Conservation (phyloP, 2,888 invertebrate genomes). For the Drosophila ustulata region DNA sequence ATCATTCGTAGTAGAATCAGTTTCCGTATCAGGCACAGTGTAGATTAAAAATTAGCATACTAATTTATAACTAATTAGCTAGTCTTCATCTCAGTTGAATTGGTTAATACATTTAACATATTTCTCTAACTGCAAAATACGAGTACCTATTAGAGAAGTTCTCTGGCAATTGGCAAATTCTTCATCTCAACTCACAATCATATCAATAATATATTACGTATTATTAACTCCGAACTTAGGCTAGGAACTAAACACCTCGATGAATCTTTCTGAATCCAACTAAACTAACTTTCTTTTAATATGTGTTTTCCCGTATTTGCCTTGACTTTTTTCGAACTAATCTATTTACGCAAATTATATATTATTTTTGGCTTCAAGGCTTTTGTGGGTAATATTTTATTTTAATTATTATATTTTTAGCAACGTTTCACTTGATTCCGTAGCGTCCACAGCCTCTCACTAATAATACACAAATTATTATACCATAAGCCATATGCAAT, state of each 20-base stretch:
- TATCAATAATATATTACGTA: conserved; percentile 3
- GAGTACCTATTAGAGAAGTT: conserved; percentile 10
- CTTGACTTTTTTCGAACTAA: conserved; percentile 4
- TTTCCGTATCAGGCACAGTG: conserved; percentile 21
- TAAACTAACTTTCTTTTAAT: neutral
- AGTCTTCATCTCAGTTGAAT: conserved; percentile 26
- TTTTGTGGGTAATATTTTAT: conserved; percentile 47
- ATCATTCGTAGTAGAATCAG: conserved; percentile 32
- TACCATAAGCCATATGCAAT: conserved; percentile 1
- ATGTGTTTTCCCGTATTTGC: conserved; percentile 6
- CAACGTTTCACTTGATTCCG: conserved; percentile 69
- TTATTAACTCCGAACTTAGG: conserved; percentile 1
- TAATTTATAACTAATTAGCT: neutral
- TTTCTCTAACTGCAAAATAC: conserved; percentile 10
- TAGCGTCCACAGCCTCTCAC: conserved; percentile 37
- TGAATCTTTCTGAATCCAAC: neutral
- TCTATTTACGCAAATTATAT: conserved; percentile 3
- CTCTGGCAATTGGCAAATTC: conserved; percentile 31
- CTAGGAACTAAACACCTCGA: conserved; percentile 6
- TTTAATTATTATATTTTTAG: conserved; percentile 69
- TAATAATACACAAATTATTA: conserved; percentile 9
- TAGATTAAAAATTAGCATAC: conserved; percentile 22
- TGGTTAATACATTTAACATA: conserved; percentile 25
- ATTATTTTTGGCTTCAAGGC: conserved; percentile 26
- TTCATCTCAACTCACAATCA: conserved; percentile 38